phyloP scores from a whole-genome alignment of 1,140 invertebrate species.

The Trissolcus basalis region DNA sequence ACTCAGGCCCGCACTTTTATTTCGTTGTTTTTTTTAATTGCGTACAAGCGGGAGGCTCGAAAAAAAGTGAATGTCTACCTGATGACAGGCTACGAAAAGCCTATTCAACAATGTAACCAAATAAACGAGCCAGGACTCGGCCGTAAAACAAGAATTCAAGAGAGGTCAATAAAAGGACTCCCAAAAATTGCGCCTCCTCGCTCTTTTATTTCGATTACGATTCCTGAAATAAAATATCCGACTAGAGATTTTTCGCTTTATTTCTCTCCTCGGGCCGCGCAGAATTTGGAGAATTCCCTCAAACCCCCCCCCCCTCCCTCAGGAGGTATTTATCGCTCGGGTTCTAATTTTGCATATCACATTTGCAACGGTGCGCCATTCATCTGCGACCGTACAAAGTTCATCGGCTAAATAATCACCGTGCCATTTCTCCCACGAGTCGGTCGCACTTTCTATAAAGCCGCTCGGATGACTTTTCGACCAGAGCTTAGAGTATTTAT shows the following conservation, averaged over 20 bases:
- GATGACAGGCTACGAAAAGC: conserved; percentile 48
- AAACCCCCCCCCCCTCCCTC: no score
- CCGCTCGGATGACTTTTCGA: neutral
- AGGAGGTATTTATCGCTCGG: no score
- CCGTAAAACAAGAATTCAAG: conserved; percentile 50
- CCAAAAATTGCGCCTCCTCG: conserved; percentile 25
- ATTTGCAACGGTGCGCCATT: neutral
- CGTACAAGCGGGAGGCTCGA: conserved; percentile 30
- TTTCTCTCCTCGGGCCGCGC: neutral
- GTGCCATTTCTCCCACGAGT: conserved; percentile 18
- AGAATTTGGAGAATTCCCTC: neutral
- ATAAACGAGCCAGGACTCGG: conserved; percentile 30
- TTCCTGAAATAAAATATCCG: conserved; percentile 18
- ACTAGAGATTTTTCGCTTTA: neutral
- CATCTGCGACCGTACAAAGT: no score
- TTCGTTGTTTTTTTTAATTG: conserved; percentile 45
- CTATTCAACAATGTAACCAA: conserved; percentile 54
- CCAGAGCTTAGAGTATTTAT: neutral
- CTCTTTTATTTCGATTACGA: conserved; percentile 26
- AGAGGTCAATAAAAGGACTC: conserved; percentile 48
- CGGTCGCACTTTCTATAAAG: conserved; percentile 8
- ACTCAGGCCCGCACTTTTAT: conserved; percentile 14
- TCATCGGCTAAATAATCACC: conserved; percentile 7
- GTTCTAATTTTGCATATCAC: no score
- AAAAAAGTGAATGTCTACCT: conserved; percentile 51